These are phyloP conservation scores for Rhynchonema sp. DNA, from an alignment of 2,888 invertebrate genomes.

Conservation along the genomic window DNA sequence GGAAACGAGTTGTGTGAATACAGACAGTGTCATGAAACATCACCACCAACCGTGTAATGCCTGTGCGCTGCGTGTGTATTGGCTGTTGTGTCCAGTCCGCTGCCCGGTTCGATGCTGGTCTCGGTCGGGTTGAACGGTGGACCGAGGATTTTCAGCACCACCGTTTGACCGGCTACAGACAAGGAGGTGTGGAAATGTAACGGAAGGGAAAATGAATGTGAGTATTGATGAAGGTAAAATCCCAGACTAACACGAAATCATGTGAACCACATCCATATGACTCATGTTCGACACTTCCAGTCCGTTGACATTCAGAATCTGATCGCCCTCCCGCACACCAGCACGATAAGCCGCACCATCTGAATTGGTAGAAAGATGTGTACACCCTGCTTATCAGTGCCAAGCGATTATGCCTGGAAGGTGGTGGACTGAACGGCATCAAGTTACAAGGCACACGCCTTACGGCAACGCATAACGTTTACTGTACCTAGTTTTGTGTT, in stretches of 20 bases:
- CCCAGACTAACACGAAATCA: slow-evolving; percentile 46
- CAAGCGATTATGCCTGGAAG: too few relatives aligned
- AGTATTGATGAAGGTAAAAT: too few relatives aligned
- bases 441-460: too few relatives aligned
- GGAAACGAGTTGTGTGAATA: too few relatives aligned
- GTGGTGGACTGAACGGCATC: too few relatives aligned
- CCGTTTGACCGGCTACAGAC: not conserved
- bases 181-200: too few relatives aligned
- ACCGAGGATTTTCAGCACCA: not conserved
- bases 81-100: not conserved
- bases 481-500: too few relatives aligned
- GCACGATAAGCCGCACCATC: slow-evolving; percentile 31
- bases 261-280: slow-evolving; percentile 79
- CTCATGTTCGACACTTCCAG: slow-evolving; percentile 70
- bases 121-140: not conserved
- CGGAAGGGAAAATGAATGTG: too few relatives aligned
- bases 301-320: slow-evolving; percentile 51
- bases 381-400: too few relatives aligned
- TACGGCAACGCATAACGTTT: too few relatives aligned
- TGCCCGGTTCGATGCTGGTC: not conserved
- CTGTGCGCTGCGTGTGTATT: not conserved
- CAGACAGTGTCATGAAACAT: too few relatives aligned
- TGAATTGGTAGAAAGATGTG: too few relatives aligned
- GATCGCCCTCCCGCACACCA: slow-evolving; percentile 33
- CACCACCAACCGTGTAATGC: not conserved